Base-by-base conservation (phyloP, 2,888 invertebrate species). In the Balanococcus diminutus region DNA sequence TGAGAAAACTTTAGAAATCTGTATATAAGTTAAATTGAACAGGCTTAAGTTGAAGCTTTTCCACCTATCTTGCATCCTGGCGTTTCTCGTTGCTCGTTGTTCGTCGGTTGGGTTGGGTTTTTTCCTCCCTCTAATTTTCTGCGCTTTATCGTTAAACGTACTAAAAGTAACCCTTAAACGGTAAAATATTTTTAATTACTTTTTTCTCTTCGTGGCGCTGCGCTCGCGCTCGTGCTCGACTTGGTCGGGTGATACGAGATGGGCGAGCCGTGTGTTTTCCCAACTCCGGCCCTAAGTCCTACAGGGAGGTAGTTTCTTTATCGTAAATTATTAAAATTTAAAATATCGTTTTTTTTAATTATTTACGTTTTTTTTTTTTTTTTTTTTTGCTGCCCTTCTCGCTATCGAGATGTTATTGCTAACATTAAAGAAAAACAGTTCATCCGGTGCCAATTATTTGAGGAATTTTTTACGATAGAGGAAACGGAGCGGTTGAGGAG, bases 111-210 rank as follows among this genome's bases (percentile, higher is more conserved):
- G n/a, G 28, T n/a, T n/a, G 14, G 6, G 14, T 25, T 11, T 84
- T 42, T 84, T 72, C 14, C 67, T 46, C 84, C 61, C 25, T 61
- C 84, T 67, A 84, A 67, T 84, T 84, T 84, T 36, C 84, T 39
- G 42, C 84, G 67, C 84, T 75, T 36, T 75, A 36, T 75, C 36
- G 61, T 67, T 84, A 67, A 83, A 56, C 82, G 46, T 72, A n/a
- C n/a, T n/a, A 72, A 42, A 84, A 56, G 84, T 61, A 51, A 84
- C 61, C 84, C 67, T 84, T 82, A 84, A 84, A 72, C 61, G 84
- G 36, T 84, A 46, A 84, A 84, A 84, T 84, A 84, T 84, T 84
- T 84, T 84, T 84, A 84, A 84, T 84, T 84, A 84, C 72, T 84
- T 84, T 84, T 84, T 32, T 31, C 61, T 75, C 72, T 75, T 75